Evolutionary conservation across 2,113 vertebrate species (phyloP).

Genomic region (Pitta sordida): DNA sequence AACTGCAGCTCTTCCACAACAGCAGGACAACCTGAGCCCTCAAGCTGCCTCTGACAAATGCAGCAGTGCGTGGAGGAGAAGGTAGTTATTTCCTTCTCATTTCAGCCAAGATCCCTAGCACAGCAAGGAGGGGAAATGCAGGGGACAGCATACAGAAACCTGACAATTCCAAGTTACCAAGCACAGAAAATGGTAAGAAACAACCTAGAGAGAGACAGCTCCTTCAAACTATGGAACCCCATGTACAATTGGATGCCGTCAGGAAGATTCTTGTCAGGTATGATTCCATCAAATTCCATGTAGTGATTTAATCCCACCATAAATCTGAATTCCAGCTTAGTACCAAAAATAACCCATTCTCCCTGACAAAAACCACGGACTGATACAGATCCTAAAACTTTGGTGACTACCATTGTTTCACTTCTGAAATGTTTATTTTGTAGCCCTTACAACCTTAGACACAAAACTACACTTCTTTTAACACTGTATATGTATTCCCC

Average conservation of each 20-base stretch:
- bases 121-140: not conserved
- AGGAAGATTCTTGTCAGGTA: not conserved
- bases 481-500: rapidly evolving
- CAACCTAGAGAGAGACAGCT: not conserved
- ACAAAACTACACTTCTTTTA: not conserved
- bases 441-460: not conserved
- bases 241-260: not conserved
- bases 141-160: not conserved
- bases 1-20: not conserved
- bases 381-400: not conserved
- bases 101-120: not conserved
- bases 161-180: not conserved
- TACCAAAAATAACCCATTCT: not conserved
- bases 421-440: not conserved
- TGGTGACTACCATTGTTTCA: not conserved
- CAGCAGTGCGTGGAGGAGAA: not conserved
- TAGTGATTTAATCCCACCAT: not conserved
- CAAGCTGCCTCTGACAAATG: not conserved
- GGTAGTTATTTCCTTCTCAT: not conserved
- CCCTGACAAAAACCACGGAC: not conserved
- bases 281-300: not conserved
- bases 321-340: not conserved
- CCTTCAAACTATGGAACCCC: not conserved
- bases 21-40: not conserved
- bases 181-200: not conserved